phyloP scores from a whole-genome alignment of 2,888 invertebrate genomes.

The Pandemis heparana region DNA sequence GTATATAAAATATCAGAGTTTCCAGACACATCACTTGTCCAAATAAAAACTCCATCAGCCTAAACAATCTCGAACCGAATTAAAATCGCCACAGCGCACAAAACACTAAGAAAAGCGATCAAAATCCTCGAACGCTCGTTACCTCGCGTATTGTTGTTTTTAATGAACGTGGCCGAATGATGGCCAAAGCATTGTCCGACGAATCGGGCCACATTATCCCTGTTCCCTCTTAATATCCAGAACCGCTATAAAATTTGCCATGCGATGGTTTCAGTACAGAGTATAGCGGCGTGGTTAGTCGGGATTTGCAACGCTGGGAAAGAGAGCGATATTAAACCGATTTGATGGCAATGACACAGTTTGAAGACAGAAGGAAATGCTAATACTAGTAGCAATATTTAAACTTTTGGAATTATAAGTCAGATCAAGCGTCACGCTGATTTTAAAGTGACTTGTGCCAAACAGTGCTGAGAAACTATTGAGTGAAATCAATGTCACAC shows the following conservation, averaged over 20 bases:
- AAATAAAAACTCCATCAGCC: slow-evolving; percentile 7
- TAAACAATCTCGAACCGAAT: slow-evolving; percentile 18
- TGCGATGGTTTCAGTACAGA: slow-evolving; percentile 49
- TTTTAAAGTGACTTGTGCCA: too few relatives aligned
- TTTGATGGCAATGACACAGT: too few relatives aligned
- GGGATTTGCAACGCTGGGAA: not conserved
- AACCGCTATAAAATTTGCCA: slow-evolving; percentile 71
- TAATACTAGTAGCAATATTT: too few relatives aligned
- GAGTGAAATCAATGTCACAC: too few relatives aligned
- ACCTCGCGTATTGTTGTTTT: slow-evolving; percentile 76
- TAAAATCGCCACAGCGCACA: slow-evolving; percentile 37
- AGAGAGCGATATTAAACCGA: not conserved
- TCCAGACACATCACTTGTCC: not conserved
- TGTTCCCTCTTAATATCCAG: slow-evolving; percentile 69
- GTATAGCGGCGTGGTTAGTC: slow-evolving; percentile 10
- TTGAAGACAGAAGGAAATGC: too few relatives aligned
- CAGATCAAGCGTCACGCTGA: too few relatives aligned
- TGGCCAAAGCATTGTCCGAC: slow-evolving; percentile 71
- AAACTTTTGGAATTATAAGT: too few relatives aligned
- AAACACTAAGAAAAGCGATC: slow-evolving; percentile 59
- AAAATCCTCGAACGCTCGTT: slow-evolving; percentile 63
- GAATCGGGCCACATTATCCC: slow-evolving; percentile 73
- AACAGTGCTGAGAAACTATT: too few relatives aligned
- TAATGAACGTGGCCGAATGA: slow-evolving; percentile 75
- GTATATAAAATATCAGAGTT: too few relatives aligned